Evolutionary conservation across 2,888 invertebrate species (phyloP), one percentile per base, ranked within the genome.

Genomic region (Tupiocoris notatus): DNA sequence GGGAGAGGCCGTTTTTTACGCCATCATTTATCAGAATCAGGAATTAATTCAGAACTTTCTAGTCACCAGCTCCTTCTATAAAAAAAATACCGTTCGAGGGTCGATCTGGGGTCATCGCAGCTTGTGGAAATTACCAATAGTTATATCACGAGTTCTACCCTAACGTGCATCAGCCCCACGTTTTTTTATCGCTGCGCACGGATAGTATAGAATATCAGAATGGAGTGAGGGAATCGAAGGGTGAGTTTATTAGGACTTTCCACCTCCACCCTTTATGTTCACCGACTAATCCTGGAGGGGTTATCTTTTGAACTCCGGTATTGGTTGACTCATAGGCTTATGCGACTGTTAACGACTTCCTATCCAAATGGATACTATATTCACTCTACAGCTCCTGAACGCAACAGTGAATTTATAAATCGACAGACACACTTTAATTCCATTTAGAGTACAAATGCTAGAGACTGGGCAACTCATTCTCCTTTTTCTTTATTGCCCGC

Each of bases 251-350:
- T 73, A 73, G 73, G 17, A 73, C 54, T n/a, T 65, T 65, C 21
- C 20, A 21, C 71, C 73, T 62, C 54, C n/a, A n/a, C n/a, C n/a
- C n/a, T n/a, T n/a, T n/a, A n/a, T n/a, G n/a, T n/a, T n/a, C n/a
- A n/a, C n/a, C n/a, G 18, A n/a, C 39, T 73, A 73, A 62, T 73
- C 73, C 73, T 18, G 65, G 39, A 39, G 65, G 39, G 3, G 62
- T 2, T 20, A 3, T 54, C 73, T 61, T 73, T 61, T 73, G 73
- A 73, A 73, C 73, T 73, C 62, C 73, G 39, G 17, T 63, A 62
- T 73, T 63, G 62, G 73, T 73, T 73, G 73, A 73, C 39, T 73
- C 73, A 73, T n/a, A n/a, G n/a, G n/a, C n/a, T n/a, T n/a, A n/a
- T n/a, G n/a, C n/a, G n/a, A n/a, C n/a, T n/a, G n/a, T n/a, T n/a